Percentiles rank a stretch among this genome's conserved stretches.
These are phyloP conservation scores for Cinara cedri DNA, from an alignment of 2,888 invertebrate species.

Conservation along the genomic window DNA sequence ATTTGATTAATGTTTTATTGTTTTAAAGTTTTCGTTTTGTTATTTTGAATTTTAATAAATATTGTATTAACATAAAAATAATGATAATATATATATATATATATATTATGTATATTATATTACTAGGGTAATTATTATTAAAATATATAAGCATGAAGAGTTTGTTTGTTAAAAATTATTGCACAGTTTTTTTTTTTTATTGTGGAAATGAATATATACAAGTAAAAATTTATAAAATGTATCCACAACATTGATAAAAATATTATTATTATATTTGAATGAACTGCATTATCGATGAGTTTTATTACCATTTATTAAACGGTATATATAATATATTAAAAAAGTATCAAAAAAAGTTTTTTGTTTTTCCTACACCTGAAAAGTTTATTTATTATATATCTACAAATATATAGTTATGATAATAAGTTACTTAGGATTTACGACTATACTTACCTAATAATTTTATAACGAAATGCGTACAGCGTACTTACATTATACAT, in stretches of 20 bases:
- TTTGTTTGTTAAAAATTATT: slow-evolving; percentile 42
- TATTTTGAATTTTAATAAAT: slow-evolving; percentile 35
- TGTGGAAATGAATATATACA: not conserved
- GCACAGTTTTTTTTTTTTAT: slow-evolving; percentile 30
- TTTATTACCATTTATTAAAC: slow-evolving; percentile 9
- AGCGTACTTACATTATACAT: too few relatives aligned
- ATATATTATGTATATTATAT: too few relatives aligned
- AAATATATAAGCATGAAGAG: not conserved
- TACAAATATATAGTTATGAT: too few relatives aligned
- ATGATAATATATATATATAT: too few relatives aligned
- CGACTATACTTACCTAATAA: too few relatives aligned
- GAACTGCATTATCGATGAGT: not conserved
- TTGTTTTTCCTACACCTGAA: too few relatives aligned
- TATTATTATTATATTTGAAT: not conserved
- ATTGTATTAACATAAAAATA: not conserved
- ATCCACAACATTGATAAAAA: not conserved
- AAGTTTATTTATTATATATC: too few relatives aligned
- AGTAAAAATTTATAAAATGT: not conserved
- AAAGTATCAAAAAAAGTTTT: too few relatives aligned
- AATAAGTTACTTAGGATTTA: too few relatives aligned
- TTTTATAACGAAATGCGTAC: too few relatives aligned
- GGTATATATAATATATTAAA: not conserved
- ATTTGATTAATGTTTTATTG: slow-evolving; percentile 31
- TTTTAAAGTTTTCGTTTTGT: slow-evolving; percentile 15
- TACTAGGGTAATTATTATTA: slow-evolving; percentile 14